phyloP scores from a whole-genome alignment of 2,797 vertebrate genomes.

The Tympanoctomys barrerae region DNA sequence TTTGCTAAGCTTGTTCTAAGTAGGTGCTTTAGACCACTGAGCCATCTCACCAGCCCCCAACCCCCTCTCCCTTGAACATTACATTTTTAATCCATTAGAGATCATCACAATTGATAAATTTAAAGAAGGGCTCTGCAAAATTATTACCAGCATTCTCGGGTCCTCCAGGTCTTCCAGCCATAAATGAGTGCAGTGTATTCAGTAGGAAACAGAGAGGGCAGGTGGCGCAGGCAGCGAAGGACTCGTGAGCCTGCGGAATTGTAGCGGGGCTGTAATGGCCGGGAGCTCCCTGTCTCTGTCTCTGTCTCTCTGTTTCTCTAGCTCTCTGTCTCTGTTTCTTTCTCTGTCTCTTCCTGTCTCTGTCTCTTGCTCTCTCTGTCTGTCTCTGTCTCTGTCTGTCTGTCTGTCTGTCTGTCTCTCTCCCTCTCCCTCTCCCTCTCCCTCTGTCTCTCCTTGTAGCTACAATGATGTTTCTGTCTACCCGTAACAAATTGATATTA shows the following conservation, averaged over 20 bases:
- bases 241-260: not conserved
- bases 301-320: not conserved
- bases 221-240: not conserved
- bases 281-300: not conserved
- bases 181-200: not conserved
- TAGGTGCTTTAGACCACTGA: no score
- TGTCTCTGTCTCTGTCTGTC: not conserved
- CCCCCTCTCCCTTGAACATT: not conserved
- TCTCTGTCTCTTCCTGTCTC: not conserved
- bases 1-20: no score
- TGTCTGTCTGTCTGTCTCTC: no score
- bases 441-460: not conserved
- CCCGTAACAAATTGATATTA: not conserved
- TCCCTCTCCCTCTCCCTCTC: not conserved
- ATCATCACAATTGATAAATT: not conserved
- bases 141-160: not conserved
- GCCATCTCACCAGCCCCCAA: no score
- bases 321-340: not conserved
- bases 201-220: not conserved
- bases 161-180: not conserved
- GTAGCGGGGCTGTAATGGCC: not conserved
- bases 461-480: not conserved
- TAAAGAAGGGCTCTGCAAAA: not conserved
- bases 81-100: not conserved
- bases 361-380: no score